Evolutionary conservation across 2,888 invertebrate genomes (phyloP).

Genomic region (Nomada fabriciana): DNA sequence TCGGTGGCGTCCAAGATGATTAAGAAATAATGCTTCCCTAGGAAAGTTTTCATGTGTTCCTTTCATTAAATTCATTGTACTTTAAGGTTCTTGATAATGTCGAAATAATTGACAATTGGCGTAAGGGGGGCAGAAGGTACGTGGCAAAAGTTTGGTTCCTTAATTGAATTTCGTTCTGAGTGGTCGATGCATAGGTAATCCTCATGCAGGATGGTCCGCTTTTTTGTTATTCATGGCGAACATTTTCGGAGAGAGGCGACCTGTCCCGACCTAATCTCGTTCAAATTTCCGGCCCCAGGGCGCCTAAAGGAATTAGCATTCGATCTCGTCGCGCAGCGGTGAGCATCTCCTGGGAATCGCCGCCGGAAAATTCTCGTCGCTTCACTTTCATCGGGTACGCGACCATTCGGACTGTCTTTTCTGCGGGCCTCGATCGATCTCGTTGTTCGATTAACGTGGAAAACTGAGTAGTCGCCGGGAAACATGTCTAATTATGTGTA

Average conservation of each 20-base stretch:
- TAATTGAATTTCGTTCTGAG: conserved; percentile 64
- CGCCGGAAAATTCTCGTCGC: conserved; percentile 63
- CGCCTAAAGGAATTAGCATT: conserved; percentile 80
- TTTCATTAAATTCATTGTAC: not conserved
- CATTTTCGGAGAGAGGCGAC: conserved; percentile 68
- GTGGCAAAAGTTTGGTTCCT: conserved; percentile 4
- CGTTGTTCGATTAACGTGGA: conserved; percentile 24
- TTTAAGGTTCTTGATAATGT: conserved; percentile 14
- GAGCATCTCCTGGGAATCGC: conserved; percentile 63
- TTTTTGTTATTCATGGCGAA: conserved; percentile 75
- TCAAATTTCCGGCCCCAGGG: conserved; percentile 77
- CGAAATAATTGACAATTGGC: conserved; percentile 25
- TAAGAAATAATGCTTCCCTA: too few species aligned
- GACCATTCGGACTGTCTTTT: conserved; percentile 22
- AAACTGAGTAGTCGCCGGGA: not conserved
- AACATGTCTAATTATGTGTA: too few species aligned
- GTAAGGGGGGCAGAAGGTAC: not conserved
- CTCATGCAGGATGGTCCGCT: conserved; percentile 57
- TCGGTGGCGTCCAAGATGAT: too few species aligned
- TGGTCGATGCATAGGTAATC: conserved; percentile 63
- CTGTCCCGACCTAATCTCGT: conserved; percentile 73
- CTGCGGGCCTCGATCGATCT: not conserved
- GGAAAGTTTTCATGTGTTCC: too few species aligned
- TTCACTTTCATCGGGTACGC: conserved; percentile 27
- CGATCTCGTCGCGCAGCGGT: conserved; percentile 73